Conservation (phyloP, 2,113 vertebrate species). For the Marmota flaviventris region DNA sequence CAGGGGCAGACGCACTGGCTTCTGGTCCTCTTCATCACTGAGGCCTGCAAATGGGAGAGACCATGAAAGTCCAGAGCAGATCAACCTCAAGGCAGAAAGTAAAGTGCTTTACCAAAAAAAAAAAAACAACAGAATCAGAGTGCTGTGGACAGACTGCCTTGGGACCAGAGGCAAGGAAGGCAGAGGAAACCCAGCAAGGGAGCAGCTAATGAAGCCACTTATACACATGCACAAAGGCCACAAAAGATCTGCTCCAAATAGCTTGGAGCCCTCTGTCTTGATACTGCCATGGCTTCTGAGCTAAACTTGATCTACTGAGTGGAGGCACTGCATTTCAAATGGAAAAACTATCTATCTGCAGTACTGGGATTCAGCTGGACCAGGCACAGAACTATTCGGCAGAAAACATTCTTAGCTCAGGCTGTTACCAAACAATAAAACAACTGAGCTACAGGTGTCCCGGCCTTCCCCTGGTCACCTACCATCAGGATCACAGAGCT, state of each 20-base stretch:
- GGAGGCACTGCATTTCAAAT: background rate
- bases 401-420: background rate
- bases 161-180: background rate
- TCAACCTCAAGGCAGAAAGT: background rate
- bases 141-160: background rate
- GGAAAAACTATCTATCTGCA: background rate
- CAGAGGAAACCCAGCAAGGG: background rate
- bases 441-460: background rate
- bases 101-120: background rate
- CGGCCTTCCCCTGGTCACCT: constrained; percentile 72
- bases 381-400: background rate
- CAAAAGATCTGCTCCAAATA: accelerated
- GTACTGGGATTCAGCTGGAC: background rate
- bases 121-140: background rate
- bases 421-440: no score
- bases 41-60: constrained; percentile 88
- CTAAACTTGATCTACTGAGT: background rate
- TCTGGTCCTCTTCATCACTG: constrained; percentile 99
- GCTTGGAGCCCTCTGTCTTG: no score
- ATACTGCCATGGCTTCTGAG: background rate
- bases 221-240: accelerated
- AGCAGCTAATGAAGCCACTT: accelerated
- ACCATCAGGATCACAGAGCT: constrained; percentile 98
- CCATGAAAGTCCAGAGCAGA: background rate
- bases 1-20: constrained; percentile 96